Percentiles rank a stretch among this genome's conserved stretches.
Evolutionary conservation across 2,888 invertebrate species (phyloP).

Genomic region (Eilema depressum): DNA sequence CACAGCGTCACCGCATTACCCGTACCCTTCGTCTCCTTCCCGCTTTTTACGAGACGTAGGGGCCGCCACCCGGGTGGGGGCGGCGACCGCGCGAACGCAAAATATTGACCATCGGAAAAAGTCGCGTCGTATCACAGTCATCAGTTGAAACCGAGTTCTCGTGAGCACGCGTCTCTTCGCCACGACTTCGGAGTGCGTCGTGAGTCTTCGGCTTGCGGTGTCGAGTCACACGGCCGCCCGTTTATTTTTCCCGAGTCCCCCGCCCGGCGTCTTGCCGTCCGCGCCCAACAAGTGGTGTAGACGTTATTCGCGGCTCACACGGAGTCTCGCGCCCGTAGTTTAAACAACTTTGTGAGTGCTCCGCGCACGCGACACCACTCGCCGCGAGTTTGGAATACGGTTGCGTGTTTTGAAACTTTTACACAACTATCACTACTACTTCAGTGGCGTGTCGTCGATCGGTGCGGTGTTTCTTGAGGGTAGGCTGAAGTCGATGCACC

Average conservation of each 20-base stretch:
- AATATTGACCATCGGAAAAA: constrained; percentile 88
- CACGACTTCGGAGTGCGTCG: constrained; percentile 82
- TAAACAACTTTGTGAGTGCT: constrained; percentile 78
- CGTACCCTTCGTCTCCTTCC: constrained; percentile 86
- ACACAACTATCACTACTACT: constrained; percentile 72
- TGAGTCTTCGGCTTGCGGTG: constrained; percentile 85
- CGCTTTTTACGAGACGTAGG: constrained; percentile 88
- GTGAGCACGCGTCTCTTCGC: constrained; percentile 81
- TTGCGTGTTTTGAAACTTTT: constrained; percentile 78
- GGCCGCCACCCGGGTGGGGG: constrained; percentile 85
- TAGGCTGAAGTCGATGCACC: constrained; percentile 88
- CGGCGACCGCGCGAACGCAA: constrained; percentile 87
- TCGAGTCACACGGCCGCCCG: constrained; percentile 72
- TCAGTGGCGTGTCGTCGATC: constrained; percentile 77
- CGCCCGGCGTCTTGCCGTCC: constrained; percentile 80
- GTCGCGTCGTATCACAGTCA: constrained; percentile 87
- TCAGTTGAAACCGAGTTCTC: constrained; percentile 86
- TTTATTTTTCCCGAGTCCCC: constrained; percentile 79
- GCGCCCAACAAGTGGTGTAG: constrained; percentile 84
- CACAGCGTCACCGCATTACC: constrained; percentile 75
- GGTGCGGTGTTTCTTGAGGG: constrained; percentile 68
- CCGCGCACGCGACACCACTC: constrained; percentile 69
- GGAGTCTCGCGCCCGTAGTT: constrained; percentile 81
- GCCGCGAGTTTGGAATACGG: constrained; percentile 62
- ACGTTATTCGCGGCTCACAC: constrained; percentile 74